Percentiles rank a stretch among this genome's conserved stretches.
Conservation (phyloP, 2,113 vertebrate genomes). For the Amazona guildingii region DNA sequence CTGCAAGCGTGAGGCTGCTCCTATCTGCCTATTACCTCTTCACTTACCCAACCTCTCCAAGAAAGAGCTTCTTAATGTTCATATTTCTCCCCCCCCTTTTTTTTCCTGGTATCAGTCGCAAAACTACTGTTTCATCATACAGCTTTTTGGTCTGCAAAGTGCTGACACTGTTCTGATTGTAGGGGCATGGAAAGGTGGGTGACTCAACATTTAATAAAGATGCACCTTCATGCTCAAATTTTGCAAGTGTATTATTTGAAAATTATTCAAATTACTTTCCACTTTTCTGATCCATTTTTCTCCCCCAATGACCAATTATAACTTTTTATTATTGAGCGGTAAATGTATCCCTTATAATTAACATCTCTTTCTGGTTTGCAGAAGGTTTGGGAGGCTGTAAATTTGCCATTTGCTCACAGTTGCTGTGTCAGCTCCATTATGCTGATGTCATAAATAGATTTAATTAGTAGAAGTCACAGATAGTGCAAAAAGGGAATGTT, state of each 20-base stretch:
- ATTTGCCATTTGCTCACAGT: not conserved
- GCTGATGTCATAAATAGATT: not conserved
- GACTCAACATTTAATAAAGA: not conserved
- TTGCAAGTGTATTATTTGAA: not conserved
- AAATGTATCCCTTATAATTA: not conserved
- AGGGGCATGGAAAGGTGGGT: not conserved
- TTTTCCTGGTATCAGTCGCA: not conserved
- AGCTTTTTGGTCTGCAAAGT: not conserved
- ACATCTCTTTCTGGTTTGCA: not conserved
- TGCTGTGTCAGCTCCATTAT: not conserved
- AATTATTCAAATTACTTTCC: slow-evolving; percentile 10
- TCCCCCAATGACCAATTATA: not conserved
- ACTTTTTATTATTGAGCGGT: not conserved
- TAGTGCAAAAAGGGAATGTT: not conserved
- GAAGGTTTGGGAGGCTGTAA: not conserved
- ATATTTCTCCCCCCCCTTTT: accelerated
- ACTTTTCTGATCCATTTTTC: slow-evolving; percentile 8
- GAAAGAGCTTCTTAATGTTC: not conserved
- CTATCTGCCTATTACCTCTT: not conserved
- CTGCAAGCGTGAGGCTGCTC: too few species aligned
- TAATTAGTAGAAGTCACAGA: not conserved
- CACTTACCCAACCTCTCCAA: accelerated
- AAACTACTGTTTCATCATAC: not conserved
- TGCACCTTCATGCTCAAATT: not conserved
- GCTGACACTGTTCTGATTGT: not conserved